Evolutionary conservation across 2,888 invertebrate species (phyloP).

Genomic region (Cataglyphis cursor): DNA sequence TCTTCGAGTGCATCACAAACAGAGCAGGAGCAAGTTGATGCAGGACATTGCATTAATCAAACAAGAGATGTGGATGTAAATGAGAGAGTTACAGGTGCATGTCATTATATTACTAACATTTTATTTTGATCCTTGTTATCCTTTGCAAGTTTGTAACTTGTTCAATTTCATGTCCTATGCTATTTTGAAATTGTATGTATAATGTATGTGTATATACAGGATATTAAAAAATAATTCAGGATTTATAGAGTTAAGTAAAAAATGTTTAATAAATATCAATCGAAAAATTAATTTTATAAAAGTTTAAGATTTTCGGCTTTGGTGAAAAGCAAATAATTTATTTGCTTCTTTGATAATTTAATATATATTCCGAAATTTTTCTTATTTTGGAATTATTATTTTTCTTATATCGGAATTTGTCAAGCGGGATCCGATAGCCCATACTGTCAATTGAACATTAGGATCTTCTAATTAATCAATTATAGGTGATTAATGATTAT

Average conservation of each 20-base stretch:
- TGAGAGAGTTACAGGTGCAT: constrained; percentile 79
- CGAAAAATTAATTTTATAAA: background rate
- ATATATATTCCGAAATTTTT: background rate
- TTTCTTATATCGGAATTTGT: background rate
- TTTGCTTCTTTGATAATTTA: background rate
- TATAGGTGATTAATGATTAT: background rate
- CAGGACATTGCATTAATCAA: background rate
- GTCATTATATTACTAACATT: constrained; percentile 77
- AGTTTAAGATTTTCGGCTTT: background rate
- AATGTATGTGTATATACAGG: background rate
- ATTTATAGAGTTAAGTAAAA: background rate
- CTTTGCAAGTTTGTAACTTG: background rate
- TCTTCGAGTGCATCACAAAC: background rate
- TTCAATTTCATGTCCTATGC: background rate
- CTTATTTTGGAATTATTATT: background rate
- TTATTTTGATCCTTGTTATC: constrained; percentile 38
- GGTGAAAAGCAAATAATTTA: background rate
- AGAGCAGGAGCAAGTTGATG: background rate
- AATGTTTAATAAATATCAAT: background rate
- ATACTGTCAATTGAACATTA: background rate
- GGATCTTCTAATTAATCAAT: background rate
- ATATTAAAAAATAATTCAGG: background rate
- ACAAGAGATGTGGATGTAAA: constrained; percentile 29
- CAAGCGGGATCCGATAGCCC: background rate
- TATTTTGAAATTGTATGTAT: background rate